Percentiles rank a stretch among this genome's conserved stretches.
phyloP scores from a whole-genome alignment of 2,888 invertebrate genomes.

The Subacronicta megacephala region DNA sequence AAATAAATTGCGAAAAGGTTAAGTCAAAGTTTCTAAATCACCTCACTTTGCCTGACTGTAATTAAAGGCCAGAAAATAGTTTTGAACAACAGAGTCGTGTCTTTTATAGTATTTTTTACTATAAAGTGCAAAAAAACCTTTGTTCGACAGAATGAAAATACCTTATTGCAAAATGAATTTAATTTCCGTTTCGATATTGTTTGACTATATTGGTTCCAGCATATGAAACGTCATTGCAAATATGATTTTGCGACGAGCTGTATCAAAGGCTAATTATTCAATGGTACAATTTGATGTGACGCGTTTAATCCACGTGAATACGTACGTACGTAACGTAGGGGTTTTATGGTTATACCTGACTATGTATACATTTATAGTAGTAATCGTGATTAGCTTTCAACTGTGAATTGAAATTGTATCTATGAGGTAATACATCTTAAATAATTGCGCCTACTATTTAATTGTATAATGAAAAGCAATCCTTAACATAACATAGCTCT shows the following conservation, averaged over 20 bases:
- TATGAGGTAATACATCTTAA: too few relatives aligned
- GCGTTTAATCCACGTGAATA: constrained; percentile 32
- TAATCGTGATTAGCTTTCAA: constrained; percentile 22
- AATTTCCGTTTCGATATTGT: constrained; percentile 77
- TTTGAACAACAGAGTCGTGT: neutral
- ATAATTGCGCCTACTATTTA: too few relatives aligned
- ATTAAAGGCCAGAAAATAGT: neutral
- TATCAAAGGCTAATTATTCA: constrained; percentile 83
- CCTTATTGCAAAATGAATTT: constrained; percentile 67
- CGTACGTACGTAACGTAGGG: neutral
- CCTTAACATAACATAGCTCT: too few relatives aligned
- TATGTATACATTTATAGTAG: constrained; percentile 1
- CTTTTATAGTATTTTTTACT: neutral
- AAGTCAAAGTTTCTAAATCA: constrained; percentile 5
- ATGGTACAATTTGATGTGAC: constrained; percentile 62
- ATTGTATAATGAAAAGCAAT: too few relatives aligned
- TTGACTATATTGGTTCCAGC: constrained; percentile 75
- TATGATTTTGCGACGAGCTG: constrained; percentile 79
- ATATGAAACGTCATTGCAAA: constrained; percentile 77
- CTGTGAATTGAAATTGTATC: too few relatives aligned
- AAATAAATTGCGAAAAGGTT: constrained; percentile 15
- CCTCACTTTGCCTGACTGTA: constrained; percentile 7
- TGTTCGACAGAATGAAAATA: constrained; percentile 60
- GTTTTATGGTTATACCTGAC: neutral
- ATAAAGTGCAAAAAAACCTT: constrained; percentile 16